Conservation (phyloP, 1,140 invertebrate species). For the Rhyzopertha dominica region DNA sequence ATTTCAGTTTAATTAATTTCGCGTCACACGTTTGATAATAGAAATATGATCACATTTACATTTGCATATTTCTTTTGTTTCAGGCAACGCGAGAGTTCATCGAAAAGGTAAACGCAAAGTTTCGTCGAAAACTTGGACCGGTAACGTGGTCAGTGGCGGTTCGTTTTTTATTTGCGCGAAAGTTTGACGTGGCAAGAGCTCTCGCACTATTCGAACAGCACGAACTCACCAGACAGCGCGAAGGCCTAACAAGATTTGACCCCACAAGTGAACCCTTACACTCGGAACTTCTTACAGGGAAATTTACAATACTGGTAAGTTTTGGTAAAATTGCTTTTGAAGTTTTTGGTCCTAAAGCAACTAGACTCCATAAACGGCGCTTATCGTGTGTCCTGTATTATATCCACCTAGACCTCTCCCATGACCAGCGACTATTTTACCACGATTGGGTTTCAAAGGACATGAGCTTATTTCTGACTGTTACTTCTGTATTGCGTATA, state of each 20-base stretch:
- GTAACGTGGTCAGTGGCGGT: constrained; percentile 80
- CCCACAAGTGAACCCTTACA: constrained; percentile 74
- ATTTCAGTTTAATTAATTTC: not conserved
- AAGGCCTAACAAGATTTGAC: constrained; percentile 80
- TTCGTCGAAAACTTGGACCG: constrained; percentile 55
- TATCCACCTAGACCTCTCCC: no score
- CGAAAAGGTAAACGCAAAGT: constrained; percentile 63
- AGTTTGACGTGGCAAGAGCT: constrained; percentile 88
- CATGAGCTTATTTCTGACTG: no score
- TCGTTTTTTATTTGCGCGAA: constrained; percentile 91
- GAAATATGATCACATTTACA: not conserved
- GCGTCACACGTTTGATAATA: not conserved
- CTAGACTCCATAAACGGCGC: no score
- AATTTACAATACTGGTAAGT: constrained; percentile 94
- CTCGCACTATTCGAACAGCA: constrained; percentile 86
- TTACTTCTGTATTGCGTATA: no score
- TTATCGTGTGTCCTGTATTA: no score
- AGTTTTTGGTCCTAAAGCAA: constrained; percentile 15
- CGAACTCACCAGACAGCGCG: constrained; percentile 77
- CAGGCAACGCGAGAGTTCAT: constrained; percentile 76
- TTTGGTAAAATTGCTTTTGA: constrained; percentile 6
- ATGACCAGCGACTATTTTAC: no score
- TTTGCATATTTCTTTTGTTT: constrained; percentile 32
- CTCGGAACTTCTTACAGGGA: constrained; percentile 85
- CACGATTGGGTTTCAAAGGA: no score